phyloP scores from a whole-genome alignment of 2,797 vertebrate species.

The Ispidina picta region DNA sequence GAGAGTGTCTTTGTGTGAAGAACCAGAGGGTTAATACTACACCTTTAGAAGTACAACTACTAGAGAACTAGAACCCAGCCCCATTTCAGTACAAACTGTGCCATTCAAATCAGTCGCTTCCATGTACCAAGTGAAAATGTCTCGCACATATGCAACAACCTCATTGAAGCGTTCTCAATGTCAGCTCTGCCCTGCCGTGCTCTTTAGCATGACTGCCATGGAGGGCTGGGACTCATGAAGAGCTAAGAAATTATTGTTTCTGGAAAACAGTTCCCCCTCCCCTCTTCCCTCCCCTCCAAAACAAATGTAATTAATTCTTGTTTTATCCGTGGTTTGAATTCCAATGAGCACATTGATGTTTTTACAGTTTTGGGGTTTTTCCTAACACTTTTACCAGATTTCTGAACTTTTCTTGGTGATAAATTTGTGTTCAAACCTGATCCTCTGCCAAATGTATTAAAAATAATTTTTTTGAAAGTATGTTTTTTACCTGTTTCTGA shows the following conservation, averaged over 20 bases:
- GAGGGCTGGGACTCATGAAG: slow-evolving; percentile 2
- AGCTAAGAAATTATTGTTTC: neutral
- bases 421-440: slow-evolving; percentile 44
- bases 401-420: slow-evolving; percentile 50
- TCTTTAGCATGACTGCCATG: neutral
- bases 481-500: slow-evolving; percentile 68
- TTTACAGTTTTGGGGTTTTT: slow-evolving; percentile 13
- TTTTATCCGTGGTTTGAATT: neutral
- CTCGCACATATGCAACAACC: slow-evolving; percentile 3
- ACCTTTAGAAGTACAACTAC: slow-evolving; percentile 28
- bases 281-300: neutral
- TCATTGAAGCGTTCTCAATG: neutral
- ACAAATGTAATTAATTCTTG: neutral
- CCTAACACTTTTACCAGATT: slow-evolving; percentile 30
- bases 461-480: slow-evolving; percentile 26
- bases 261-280: neutral
- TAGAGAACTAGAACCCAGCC: slow-evolving; percentile 14
- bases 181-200: neutral
- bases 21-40: slow-evolving; percentile 62
- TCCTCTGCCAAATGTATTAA: slow-evolving; percentile 71
- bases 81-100: slow-evolving; percentile 58
- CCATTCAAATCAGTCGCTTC: slow-evolving; percentile 73
- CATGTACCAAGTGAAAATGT: slow-evolving; percentile 37
- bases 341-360: slow-evolving; percentile 11
- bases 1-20: neutral